Base-by-base conservation (phyloP, 2,888 invertebrate species). In the Ditylenchus weischeri region DNA sequence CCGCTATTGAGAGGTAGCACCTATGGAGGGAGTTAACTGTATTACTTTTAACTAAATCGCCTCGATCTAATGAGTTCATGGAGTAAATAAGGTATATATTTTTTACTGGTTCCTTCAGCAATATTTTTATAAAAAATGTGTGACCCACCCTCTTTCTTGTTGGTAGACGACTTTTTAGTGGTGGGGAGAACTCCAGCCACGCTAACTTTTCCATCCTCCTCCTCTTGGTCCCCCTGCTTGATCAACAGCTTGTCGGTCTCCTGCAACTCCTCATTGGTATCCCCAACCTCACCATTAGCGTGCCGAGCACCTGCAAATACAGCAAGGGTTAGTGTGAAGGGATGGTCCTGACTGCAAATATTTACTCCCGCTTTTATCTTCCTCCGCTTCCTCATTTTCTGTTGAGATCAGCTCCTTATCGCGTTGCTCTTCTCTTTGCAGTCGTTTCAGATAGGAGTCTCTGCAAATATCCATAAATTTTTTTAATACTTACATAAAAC, bases 61-160 rank as follows among this genome's bases (percentile, higher is more conserved):
- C 29, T 29, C 29, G 29, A 29, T 4, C 2, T 29, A 29, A 29
- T 4, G 5, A 29, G 5, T 29, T 29, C 3, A n/a, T 2, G 29
- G 29, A 29, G 29, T 29, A 29, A 29, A 29, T 29, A 29, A 4
- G 2, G 29, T 29, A 29, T 4, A 29, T 29, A 29, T 29, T 29
- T 29, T 29, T 29, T 29, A 29, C 29, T 29, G 29, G 2, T 29
- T 29, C 29, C 29, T 29, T 29, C 29, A 29, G 29, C 29, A 29
- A 29, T 29, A 29, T 29, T 29, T 29, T 29, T 29, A 29, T 29
- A 29, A 29, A 29, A 29, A 29, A 29, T 29, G 54, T 54, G 54
- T 43, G 15, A 43, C 43, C 43, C 87, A 91, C 91, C 91, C 90
- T 92, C 91, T 88, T 91, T 91, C 84, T 90, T 90, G 85, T 90